Evolutionary conservation across 2,797 vertebrate species (phyloP).

Genomic region (Sebastes elongatus): DNA sequence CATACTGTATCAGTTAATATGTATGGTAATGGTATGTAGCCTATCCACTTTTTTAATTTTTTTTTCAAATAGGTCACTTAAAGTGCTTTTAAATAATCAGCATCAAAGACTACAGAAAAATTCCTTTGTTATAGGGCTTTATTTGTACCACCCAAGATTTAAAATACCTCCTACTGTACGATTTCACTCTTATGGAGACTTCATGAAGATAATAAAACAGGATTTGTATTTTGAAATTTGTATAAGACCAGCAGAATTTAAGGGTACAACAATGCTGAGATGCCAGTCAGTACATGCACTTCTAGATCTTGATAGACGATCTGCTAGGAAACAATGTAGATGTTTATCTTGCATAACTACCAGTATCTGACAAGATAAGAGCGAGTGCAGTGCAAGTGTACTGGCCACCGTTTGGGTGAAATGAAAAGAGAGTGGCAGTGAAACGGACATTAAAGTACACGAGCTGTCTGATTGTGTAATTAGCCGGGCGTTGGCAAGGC

Average conservation of each 20-base stretch:
- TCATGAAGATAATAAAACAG: not conserved
- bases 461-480: constrained; percentile 31
- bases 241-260: not conserved
- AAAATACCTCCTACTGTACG: not conserved
- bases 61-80: not conserved
- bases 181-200: not conserved
- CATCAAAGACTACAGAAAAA: not conserved
- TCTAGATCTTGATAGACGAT: not conserved
- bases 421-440: constrained; percentile 7
- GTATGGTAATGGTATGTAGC: not conserved
- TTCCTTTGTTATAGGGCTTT: not conserved
- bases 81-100: not conserved
- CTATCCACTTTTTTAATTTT: not conserved
- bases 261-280: not conserved
- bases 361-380: not conserved
- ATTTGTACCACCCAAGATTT: not conserved
- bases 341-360: not conserved
- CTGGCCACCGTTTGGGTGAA: not conserved
- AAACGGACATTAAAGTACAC: constrained; percentile 7
- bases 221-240: not conserved
- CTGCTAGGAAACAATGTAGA: not conserved
- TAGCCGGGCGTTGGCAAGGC: not conserved
- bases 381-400: not conserved
- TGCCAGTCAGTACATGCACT: not conserved
- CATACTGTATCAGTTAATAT: not conserved